Base-by-base conservation (phyloP, 2,797 vertebrate species). In the Enteromius unitaeniatus region DNA sequence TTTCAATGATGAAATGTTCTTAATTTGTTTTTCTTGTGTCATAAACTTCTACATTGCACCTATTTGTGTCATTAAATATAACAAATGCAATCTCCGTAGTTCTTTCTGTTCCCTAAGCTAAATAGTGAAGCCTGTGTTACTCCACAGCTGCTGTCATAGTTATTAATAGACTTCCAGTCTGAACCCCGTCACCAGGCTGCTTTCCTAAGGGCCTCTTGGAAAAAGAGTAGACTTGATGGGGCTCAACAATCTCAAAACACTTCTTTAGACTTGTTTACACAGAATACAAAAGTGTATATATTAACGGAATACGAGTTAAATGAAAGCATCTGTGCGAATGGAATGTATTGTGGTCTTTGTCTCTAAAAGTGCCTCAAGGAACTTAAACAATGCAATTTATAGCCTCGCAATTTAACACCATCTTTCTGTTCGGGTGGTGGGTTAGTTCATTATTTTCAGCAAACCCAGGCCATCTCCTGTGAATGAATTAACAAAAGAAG, bases 171-270 rank as follows among this genome's bases (percentile, higher is more conserved):
- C 60, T 89, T 91, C 70, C 85, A 55, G 49, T 90, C 86, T 89
- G 85, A 90, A 90, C 84, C 72, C 68, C 75, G 85, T 89, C 90
- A 88, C 92, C 86, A 89, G 85, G 65, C 81, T 87, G 62, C 84
- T 86, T 82, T 88, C 84, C 87, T 86, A 72, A 84, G 88, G 86
- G 77, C 80, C 86, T 89, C 86, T 67, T 64, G 72, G 80, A 87
- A 68, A 85, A 84, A 83, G 87, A 79, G 37, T 84, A 81, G 45
- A 55, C 10, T 37, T 28, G 74, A 86, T 73, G 55, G 40, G 8
- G 9, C 9, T 34, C 28, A 65, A 45, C 15, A 26, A 77, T 45
- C 40, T 67, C 23, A 78, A 76, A 75, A 49, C 26, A 69, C 42
- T 81, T 28, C 4, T 28, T 62, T 49, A 73, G 40, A 34, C 21